Evolutionary conservation across 2,797 vertebrate genomes (phyloP), one percentile per base, ranked within the genome.

Genomic region (Hafferia zeledoni): DNA sequence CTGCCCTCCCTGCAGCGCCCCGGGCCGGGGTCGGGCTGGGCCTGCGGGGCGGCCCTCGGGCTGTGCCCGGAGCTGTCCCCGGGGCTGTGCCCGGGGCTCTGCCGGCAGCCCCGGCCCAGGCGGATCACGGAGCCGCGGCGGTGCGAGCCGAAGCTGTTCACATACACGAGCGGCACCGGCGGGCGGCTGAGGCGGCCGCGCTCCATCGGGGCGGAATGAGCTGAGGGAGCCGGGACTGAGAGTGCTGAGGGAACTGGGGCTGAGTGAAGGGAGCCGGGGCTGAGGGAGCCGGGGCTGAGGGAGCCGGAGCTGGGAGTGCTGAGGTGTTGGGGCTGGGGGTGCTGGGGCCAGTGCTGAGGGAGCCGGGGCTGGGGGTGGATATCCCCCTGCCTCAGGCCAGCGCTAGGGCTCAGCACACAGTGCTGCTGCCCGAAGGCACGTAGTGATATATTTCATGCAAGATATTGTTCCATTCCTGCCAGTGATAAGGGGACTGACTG

Each of bases 121-220:
- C 17, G 55, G 76, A 96, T 43, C 24, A 96, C 20, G 4, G 83
- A 8, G 59, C 97, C 96, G 2, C 93, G 90, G 57, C 41, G 95
- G 84, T 97, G 97, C 22, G 93, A 94, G 50, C 97, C 98, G 8
- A 98, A 98, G 79, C 82, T 88, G 46, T 47, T 85, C 87, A 97
- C 81, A 6, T 97, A 98, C 68, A 98, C 55, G 4, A 94, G 39
- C 25, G 27, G 92, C 50, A 55, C 1, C 2, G 0, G 31, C 0
- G 11, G 44, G 35, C 8, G 13, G 15, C 18, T 11, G 6, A 23
- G 17, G 18, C 23, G 20, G 39, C 33, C 63, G 14, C 56, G n/a
- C 41, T 72, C 92, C 93, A 44, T 92, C 24, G 47, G 47, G 25
- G 25, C 8, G 27, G 10, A 15, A 3, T 27, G 49, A 50, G 14